Evolutionary conservation across 2,888 invertebrate genomes (phyloP).

Genomic region (Brachyptera risi): DNA sequence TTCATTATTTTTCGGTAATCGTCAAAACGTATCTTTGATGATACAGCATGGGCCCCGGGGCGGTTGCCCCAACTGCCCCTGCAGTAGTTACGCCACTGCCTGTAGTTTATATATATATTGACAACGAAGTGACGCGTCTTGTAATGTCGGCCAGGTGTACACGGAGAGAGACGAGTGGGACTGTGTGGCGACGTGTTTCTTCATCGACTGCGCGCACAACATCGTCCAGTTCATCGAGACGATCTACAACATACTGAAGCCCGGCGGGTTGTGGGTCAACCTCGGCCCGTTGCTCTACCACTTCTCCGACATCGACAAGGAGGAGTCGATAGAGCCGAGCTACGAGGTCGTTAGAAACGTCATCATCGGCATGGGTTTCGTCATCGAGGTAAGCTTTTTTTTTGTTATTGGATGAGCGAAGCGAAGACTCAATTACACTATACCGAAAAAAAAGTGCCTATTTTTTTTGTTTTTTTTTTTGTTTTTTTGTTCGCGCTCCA

Average conservation of each 20-base stretch:
- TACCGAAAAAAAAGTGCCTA: too few species aligned
- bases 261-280: constrained; percentile 83
- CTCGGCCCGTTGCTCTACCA: constrained; percentile 89
- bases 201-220: constrained; percentile 97
- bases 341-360: constrained; percentile 78
- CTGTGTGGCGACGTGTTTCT: constrained; percentile 94
- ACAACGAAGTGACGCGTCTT: too few species aligned
- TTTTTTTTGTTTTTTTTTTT: too few species aligned
- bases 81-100: too few species aligned
- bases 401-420: too few species aligned
- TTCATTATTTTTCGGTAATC: too few species aligned
- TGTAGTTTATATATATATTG: too few species aligned
- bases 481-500: too few species aligned
- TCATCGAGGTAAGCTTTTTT: constrained; percentile 59
- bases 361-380: constrained; percentile 77
- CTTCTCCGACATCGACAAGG: constrained; percentile 76
- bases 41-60: too few species aligned
- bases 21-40: too few species aligned
- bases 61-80: too few species aligned
- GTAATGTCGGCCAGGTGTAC: constrained; percentile 68
- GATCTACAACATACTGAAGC: constrained; percentile 83
- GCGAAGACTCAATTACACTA: too few species aligned
- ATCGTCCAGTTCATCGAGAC: constrained; percentile 91
- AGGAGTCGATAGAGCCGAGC: constrained; percentile 89
- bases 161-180: constrained; percentile 72